phyloP scores from a whole-genome alignment of 1,140 invertebrate species.

The Calephelis virginiensis region DNA sequence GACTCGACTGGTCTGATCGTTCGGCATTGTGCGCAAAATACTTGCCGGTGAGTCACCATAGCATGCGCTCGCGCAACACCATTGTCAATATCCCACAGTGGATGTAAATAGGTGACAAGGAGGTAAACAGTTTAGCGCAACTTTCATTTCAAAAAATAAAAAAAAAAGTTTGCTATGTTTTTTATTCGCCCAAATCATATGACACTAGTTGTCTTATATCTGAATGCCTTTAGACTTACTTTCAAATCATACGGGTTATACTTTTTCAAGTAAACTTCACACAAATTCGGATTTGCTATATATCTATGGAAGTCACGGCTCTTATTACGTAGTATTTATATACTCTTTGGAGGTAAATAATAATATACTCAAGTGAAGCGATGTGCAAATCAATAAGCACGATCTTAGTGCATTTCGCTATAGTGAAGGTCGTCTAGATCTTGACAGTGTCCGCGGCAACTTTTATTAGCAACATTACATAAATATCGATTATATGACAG shows the following conservation, averaged over 20 bases:
- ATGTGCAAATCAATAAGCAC: slow-evolving; percentile 46
- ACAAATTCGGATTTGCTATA: too few relatives aligned
- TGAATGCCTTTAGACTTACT: too few relatives aligned
- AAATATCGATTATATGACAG: slow-evolving; percentile 1
- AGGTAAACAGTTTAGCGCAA: too few relatives aligned
- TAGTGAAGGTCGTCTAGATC: slow-evolving; percentile 37
- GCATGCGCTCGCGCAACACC: slow-evolving; percentile 66
- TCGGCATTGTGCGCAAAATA: slow-evolving; percentile 67
- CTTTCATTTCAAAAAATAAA: too few relatives aligned
- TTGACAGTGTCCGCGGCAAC: slow-evolving; percentile 29
- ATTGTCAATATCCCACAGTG: slow-evolving; percentile 59
- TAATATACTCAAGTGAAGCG: slow-evolving; percentile 39
- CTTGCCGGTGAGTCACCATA: slow-evolving; percentile 62
- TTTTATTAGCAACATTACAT: slow-evolving; percentile 21
- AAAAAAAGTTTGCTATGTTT: too few relatives aligned
- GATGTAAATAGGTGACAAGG: slow-evolving; percentile 59
- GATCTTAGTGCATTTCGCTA: slow-evolving; percentile 26
- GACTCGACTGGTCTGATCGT: slow-evolving; percentile 68
- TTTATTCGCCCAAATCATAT: too few relatives aligned
- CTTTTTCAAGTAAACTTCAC: too few relatives aligned
- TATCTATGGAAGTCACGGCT: too few relatives aligned
- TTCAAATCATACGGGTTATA: too few relatives aligned
- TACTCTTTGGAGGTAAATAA: slow-evolving; percentile 70
- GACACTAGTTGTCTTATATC: too few relatives aligned
- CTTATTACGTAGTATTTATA: too few relatives aligned